Conservation (phyloP, 53 echinoderm and acorn worm species). For the Crossaster papposus region DNA sequence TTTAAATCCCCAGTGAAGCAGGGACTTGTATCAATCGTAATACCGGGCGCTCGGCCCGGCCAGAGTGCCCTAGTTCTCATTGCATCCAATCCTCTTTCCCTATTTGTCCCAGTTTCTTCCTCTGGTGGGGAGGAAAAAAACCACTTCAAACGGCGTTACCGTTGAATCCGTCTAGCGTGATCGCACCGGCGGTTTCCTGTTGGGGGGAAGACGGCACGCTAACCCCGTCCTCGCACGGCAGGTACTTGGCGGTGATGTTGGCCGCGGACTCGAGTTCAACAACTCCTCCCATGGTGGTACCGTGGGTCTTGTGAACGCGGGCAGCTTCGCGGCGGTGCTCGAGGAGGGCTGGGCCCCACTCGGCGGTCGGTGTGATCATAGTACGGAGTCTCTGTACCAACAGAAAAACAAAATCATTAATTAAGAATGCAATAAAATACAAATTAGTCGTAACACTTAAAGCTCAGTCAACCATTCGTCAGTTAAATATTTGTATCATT, state of each 20-base stretch:
- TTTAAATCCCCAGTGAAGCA: neutral
- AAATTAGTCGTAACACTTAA: no score
- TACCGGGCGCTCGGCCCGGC: neutral
- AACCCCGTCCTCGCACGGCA: slow-evolving; percentile 20
- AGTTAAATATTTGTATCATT: no score
- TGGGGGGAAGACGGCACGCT: neutral
- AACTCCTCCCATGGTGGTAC: slow-evolving; percentile 79
- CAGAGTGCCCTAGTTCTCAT: neutral
- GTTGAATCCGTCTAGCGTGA: neutral
- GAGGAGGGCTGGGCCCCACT: slow-evolving; percentile 81
- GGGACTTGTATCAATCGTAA: neutral
- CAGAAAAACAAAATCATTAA: neutral
- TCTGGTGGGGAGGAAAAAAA: neutral
- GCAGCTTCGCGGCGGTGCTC: slow-evolving; percentile 69
- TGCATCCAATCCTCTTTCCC: neutral
- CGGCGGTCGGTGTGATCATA: slow-evolving; percentile 69
- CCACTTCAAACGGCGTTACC: slow-evolving; percentile 38
- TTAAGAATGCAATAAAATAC: neutral
- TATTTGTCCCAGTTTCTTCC: neutral
- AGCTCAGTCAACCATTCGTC: no score
- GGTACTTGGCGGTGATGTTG: neutral
- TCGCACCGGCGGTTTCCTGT: neutral
- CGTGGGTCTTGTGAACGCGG: slow-evolving; percentile 64
- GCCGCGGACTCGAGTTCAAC: slow-evolving; percentile 28
- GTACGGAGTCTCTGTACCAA: slow-evolving; percentile 63